Evolutionary conservation across 2,113 vertebrate genomes (phyloP), one percentile per base, ranked within the genome.

Genomic region (Antigone vipio): DNA sequence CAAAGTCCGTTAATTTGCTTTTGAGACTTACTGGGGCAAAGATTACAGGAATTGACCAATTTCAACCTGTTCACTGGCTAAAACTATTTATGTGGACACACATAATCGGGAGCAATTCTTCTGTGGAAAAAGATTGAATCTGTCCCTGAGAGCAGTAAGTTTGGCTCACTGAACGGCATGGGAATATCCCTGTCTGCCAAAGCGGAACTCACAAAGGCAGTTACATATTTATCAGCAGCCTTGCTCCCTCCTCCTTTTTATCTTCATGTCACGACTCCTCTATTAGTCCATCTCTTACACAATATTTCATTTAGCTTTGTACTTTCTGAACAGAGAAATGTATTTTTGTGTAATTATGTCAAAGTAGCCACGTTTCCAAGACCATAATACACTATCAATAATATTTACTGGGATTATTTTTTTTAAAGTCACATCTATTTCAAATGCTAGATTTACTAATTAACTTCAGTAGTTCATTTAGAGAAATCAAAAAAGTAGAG

Each of bases 291-390:
- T 11, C 84, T 83, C 77, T 60, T 68, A 64, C 8, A 52, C 91
- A 95, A 64, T 38, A 92, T 32, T 68, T 92, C 44, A 21, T 89
- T 92, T 72, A 83, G 67, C 66, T 96, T 76, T 90, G 34, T 73
- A 53, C 62, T 79, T 85, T 91, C 58, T 66, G 59, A 79, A 42
- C 22, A 52, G 42, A 85, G 40, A 85, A 89, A n/a, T 59, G 67
- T 40, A 60, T 76, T 94, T 94, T 77, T 73, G 58, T 85, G 50
- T 30, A 75, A 79, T 85, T 72, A 52, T 30, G 22, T 52, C 60
- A 40, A 67, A 91, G 91, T 14, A 63, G 67, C 35, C 79, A 9
- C 21, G 42, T 59, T 91, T 85, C 58, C 38, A 80, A 76, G 80
- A 55, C 38, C 2, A 2, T 15, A 72, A 45, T 1, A 69, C 18